These are phyloP conservation scores for Petrocephalus zakoni DNA, from an alignment of 2,113 vertebrate species.

Conservation along the genomic window DNA sequence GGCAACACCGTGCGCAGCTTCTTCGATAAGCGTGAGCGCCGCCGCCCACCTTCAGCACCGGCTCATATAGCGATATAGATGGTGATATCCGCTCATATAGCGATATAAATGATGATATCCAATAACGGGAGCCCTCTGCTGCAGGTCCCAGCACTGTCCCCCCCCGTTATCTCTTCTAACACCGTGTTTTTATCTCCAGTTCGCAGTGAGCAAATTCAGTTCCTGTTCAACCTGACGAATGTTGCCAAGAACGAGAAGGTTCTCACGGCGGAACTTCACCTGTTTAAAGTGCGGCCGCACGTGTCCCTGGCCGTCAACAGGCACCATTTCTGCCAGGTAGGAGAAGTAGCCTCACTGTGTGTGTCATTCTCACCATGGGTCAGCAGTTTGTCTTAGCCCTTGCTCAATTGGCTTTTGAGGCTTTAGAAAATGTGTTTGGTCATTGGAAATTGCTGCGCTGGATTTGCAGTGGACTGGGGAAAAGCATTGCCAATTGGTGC, in stretches of 20 bases:
- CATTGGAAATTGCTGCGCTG: neutral
- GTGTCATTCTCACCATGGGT: neutral
- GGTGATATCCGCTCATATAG: no score
- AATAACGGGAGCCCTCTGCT: neutral
- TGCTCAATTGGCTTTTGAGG: neutral
- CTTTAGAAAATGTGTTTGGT: neutral
- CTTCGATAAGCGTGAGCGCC: constrained; percentile 81
- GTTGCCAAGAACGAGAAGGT: constrained; percentile 75
- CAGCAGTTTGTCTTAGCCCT: neutral
- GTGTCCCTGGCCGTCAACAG: constrained; percentile 42
- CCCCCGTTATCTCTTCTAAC: neutral
- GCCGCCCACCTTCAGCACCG: no score
- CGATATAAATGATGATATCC: no score
- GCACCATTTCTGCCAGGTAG: constrained; percentile 80
- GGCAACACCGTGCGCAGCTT: constrained; percentile 87
- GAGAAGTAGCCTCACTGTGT: no score
- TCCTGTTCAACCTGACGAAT: constrained; percentile 72
- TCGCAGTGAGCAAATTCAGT: constrained; percentile 65
- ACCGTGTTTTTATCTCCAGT: constrained; percentile 45
- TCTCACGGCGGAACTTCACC: constrained; percentile 78
- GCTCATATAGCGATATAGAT: no score
- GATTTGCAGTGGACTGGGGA: neutral
- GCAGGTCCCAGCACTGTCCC: neutral
- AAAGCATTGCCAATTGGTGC: neutral
- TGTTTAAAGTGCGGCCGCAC: constrained; percentile 72